These are phyloP conservation scores for Chaetops frenatus DNA, from an alignment of 2,113 vertebrate genomes.

Conservation along the genomic window DNA sequence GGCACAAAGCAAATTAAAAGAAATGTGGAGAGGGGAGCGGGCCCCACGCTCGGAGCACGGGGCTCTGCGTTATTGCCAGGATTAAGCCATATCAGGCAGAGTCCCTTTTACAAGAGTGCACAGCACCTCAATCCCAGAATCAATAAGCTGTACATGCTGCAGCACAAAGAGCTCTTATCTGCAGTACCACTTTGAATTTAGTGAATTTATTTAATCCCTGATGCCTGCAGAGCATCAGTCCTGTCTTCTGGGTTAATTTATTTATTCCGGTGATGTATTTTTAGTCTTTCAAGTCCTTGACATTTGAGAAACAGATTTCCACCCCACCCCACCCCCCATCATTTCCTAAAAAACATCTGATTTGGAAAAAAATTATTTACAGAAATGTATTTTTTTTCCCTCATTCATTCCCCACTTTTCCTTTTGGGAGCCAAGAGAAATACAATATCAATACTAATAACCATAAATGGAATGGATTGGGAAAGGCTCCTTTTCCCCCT, in stretches of 20 bases:
- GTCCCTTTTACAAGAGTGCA: constrained; percentile 16
- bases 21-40: background rate
- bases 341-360: background rate
- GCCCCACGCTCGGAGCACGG: background rate
- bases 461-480: background rate
- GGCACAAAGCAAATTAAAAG: background rate
- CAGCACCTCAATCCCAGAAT: constrained; percentile 35
- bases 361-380: background rate
- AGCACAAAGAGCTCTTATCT: constrained; percentile 58
- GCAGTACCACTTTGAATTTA: constrained; percentile 32
- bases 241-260: constrained; percentile 41
- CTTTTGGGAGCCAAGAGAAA: background rate
- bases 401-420: background rate
- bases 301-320: background rate
- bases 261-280: constrained; percentile 45
- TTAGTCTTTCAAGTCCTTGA: constrained; percentile 37
- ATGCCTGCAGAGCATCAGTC: constrained; percentile 24
- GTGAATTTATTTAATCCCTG: constrained; percentile 48
- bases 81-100: background rate
- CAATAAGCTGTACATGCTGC: constrained; percentile 53
- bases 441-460: background rate
- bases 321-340: too few relatives aligned
- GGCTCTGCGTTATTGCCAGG: background rate
- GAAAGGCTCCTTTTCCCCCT: background rate
- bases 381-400: background rate